These are phyloP conservation scores for Cantharis nigra DNA, from an alignment of 2,888 invertebrate genomes.

Conservation along the genomic window DNA sequence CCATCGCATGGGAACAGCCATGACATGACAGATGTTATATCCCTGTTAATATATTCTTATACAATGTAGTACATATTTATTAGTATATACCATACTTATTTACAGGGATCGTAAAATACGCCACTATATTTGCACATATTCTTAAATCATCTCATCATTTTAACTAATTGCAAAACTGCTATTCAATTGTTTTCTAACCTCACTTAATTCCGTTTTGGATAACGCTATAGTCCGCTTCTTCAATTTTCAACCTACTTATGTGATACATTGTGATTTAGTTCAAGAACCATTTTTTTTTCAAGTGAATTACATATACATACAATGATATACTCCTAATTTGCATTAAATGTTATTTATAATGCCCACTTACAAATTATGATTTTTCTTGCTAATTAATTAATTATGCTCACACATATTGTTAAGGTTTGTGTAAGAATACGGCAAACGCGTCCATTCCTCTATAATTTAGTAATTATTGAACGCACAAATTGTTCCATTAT, in stretches of 20 bases:
- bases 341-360: not conserved
- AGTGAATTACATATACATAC: not conserved
- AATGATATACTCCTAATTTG: not conserved
- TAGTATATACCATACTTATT: not conserved
- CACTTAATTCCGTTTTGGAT: not conserved
- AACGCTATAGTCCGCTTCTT: not conserved
- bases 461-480: slow-evolving; percentile 7
- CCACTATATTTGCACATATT: not conserved
- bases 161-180: not conserved
- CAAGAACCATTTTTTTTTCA: not conserved
- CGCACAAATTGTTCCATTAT: slow-evolving; percentile 12
- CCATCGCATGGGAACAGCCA: slow-evolving; percentile 40
- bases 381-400: not conserved
- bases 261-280: not conserved
- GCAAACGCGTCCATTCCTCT: slow-evolving; percentile 8
- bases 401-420: not conserved
- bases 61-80: slow-evolving; percentile 5
- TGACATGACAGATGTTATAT: slow-evolving; percentile 41
- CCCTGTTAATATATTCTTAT: slow-evolving; percentile 21
- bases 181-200: not conserved
- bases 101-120: not conserved
- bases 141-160: not conserved
- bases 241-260: too few species aligned
- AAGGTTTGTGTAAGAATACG: not conserved
- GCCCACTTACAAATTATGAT: not conserved